Conservation (phyloP, 2,113 vertebrate species). For the Pogonocichla stellata region DNA sequence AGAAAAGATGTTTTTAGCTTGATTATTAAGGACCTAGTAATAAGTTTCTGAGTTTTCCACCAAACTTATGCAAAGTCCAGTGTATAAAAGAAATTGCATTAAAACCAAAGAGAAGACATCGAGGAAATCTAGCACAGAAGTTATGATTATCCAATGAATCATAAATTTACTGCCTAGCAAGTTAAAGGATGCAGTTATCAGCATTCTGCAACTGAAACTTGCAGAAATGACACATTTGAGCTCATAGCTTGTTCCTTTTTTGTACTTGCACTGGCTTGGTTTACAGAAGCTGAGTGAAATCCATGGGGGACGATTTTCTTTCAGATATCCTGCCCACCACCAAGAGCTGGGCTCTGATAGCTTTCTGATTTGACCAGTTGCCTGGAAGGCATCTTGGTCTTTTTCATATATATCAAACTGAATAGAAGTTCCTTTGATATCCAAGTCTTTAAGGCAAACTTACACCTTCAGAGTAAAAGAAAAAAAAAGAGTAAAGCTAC, state of each 20-base stretch:
- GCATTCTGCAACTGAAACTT: background rate
- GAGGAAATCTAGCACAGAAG: background rate
- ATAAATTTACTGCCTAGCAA: background rate
- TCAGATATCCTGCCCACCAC: background rate
- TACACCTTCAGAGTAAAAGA: background rate
- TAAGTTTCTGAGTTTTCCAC: background rate
- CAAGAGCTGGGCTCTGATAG: background rate
- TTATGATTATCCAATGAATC: background rate
- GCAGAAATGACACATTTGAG: background rate
- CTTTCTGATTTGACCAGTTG: background rate
- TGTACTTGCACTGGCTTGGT: background rate
- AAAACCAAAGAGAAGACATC: background rate
- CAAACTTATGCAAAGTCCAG: background rate
- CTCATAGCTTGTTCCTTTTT: background rate
- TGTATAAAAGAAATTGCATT: background rate
- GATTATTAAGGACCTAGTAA: background rate
- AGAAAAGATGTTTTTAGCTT: background rate
- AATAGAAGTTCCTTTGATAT: constrained; percentile 46
- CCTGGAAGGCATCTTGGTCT: background rate
- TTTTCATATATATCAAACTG: constrained; percentile 34
- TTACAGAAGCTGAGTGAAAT: background rate
- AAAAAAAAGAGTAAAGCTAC: background rate
- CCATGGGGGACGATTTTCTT: background rate
- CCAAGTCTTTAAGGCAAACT: constrained; percentile 16
- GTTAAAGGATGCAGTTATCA: background rate